Evolutionary conservation across 2,797 vertebrate genomes (phyloP), one percentile per base, ranked within the genome.

Genomic region (Bufotes viridis): DNA sequence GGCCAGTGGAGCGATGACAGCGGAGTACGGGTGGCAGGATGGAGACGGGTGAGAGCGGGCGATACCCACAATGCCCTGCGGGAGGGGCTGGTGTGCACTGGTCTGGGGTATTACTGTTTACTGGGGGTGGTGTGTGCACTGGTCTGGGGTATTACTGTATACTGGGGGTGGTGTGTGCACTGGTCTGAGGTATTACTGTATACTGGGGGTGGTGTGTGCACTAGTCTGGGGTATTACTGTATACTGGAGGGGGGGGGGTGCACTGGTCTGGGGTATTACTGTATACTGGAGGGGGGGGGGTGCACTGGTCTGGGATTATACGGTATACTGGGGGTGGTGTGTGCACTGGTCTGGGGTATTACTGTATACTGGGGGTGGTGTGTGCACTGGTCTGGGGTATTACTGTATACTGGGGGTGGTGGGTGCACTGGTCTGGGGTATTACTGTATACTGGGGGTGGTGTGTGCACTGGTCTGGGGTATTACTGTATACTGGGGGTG

Each of bases 31-130:
- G 26, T 22, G n/a, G 18, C 82, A 42, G 53, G 12, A 84, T 84
- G 82, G 82, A 76, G n/a, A 42, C 70, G 42, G 82, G 82, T 84
- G 57, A 75, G 69, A 42, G 20, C 15, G 7, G 53, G 55, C 2
- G 24, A 17, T 17, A 78, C 75, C 51, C 22, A 57, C 49, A 24
- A 14, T 78, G n/a, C 53, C 55, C 53, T 57, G 51, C 4, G 5
- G 0, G 22, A 24, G n/a, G 55, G 53, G 7, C 7, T 2, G 5
- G 55, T 3, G 55, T 57, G 55, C 55, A 4, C 10, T 11, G 55
- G 14, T 57, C 55, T 57, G 10, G 12, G 12, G 55, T 57, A 57
- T 57, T 15, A 15, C 55, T 15, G 55, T 57, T 15, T 57, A 57
- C 55, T 57, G 55, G 58, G 58, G 4, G 5, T 5, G 17, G 58